Evolutionary conservation across 1,140 invertebrate genomes (phyloP), one percentile per base, ranked within the genome.

Genomic region (Chironomus striatipennis): DNA sequence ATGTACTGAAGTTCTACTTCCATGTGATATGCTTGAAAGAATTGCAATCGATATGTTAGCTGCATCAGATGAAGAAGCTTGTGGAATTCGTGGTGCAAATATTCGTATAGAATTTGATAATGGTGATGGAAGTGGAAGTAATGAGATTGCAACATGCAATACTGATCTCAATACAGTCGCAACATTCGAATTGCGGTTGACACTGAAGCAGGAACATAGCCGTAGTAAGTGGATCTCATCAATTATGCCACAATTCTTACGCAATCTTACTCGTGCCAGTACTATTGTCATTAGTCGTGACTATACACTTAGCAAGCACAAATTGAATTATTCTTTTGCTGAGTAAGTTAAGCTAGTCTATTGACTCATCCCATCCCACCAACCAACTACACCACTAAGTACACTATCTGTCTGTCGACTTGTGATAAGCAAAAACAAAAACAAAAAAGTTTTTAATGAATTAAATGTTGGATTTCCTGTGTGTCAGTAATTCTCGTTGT

Each of bases 281-380:
- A 70, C 65, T 7, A 70, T 70, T 10, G 65, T 70, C 10, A 70
- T 70, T 20, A 70, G 65, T 10, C 65, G 65, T 70, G 65, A 70
- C 65, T 70, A 20, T 20, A 17, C 9, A 17, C 65, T 70, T 7
- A 17, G n/a, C 65, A 70, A 70, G 20, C 17, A 70, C 20, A 70
- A 70, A 70, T 18, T 70, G n/a, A 20, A 18, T 70, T 70, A 70
- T 17, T 70, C 65, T 8, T 70, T 70, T 70, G 65, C 17, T 21
- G 65, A 70, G 65, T 70, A 18, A 70, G 24, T 5, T 2, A 2
- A 34, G 1, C 24, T 5, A 34, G n/a, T 34, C 24, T 34, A 34
- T 1, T 34, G 2, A 34, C 24, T 5, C 24, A 34, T 2, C 24
- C 24, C 24, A 34, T 34, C 24, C 24, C 24, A 34, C 47, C 47